These are phyloP conservation scores for Scortum barcoo DNA, from an alignment of 2,113 vertebrate genomes.

Conservation along the genomic window DNA sequence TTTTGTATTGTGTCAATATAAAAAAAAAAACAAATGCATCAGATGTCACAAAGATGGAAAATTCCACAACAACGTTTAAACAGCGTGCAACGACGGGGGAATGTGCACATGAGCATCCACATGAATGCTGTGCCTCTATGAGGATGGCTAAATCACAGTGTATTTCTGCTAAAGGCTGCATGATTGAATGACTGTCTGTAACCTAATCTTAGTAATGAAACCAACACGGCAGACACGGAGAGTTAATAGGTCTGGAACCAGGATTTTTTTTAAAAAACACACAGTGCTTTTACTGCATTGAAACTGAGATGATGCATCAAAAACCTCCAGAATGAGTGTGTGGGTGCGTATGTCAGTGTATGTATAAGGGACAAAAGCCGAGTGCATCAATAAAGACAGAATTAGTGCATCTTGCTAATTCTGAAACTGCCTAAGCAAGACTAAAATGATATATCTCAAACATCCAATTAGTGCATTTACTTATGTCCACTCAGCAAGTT, in stretches of 20 bases:
- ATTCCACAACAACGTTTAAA: slow-evolving; percentile 36
- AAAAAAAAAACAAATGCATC: slow-evolving; percentile 11
- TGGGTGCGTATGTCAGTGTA: not conserved
- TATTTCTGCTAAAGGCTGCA: slow-evolving; percentile 40
- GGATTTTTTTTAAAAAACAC: slow-evolving; percentile 25
- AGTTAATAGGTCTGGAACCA: slow-evolving; percentile 35
- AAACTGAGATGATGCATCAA: slow-evolving; percentile 16
- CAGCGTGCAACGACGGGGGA: slow-evolving; percentile 17
- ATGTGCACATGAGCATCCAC: slow-evolving; percentile 8
- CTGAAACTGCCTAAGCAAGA: slow-evolving; percentile 43
- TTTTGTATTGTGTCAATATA: slow-evolving; percentile 22
- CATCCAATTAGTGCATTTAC: slow-evolving; percentile 64
- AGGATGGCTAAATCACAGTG: slow-evolving; percentile 30
- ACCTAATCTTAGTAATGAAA: slow-evolving; percentile 59
- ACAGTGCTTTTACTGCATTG: slow-evolving; percentile 7
- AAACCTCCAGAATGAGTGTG: slow-evolving; percentile 24
- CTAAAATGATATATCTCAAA: slow-evolving; percentile 53
- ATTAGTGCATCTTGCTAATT: slow-evolving; percentile 44
- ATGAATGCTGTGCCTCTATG: slow-evolving; percentile 12
- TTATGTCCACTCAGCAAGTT: slow-evolving; percentile 69
- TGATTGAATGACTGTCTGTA: slow-evolving; percentile 58
- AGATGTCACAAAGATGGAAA: slow-evolving; percentile 42
- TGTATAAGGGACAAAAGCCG: slow-evolving; percentile 9
- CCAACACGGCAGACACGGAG: slow-evolving; percentile 31
- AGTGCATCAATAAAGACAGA: slow-evolving; percentile 49